Evolutionary conservation across 2,888 invertebrate species (phyloP), one percentile per base, ranked within the genome.

Genomic region (Endotricha flammealis): DNA sequence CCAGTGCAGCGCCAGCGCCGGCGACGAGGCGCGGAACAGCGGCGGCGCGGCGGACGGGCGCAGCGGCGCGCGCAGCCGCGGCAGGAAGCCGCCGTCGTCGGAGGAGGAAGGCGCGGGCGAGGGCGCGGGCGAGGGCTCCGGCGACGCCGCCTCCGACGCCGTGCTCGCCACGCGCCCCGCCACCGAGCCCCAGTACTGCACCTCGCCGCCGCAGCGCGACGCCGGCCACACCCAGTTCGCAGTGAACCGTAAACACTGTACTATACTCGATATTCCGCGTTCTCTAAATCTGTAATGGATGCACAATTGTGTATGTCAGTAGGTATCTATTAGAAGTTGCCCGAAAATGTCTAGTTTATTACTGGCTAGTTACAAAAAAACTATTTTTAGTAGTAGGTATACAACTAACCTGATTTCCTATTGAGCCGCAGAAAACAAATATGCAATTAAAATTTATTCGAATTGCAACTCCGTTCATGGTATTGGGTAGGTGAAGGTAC

Each of bases 251-350:
- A 87, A 56, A 66, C 87, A 87, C 59, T 92, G 90, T 82, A 90
- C 93, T 91, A 95, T 87, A 95, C 95, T 93, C 93, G 95, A 93
- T 95, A 95, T 92, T 95, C 95, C 90, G 94, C 94, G 91, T 93
- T 94, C 92, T 92, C 94, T 93, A 93, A 92, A 91, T 95, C 95
- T 95, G 88, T 12, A 33, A 33, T 7, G 27, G n/a, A n/a, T n/a
- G n/a, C n/a, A n/a, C n/a, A n/a, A n/a, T n/a, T n/a, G n/a, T n/a
- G n/a, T n/a, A n/a, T n/a, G n/a, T n/a, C n/a, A n/a, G n/a, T n/a
- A n/a, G n/a, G n/a, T n/a, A n/a, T n/a, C n/a, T n/a, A n/a, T n/a
- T n/a, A n/a, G n/a, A n/a, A n/a, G n/a, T n/a, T n/a, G n/a, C n/a
- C n/a, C n/a, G n/a, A 16, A 16, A 16, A 16, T 16, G 16, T 4